These are phyloP conservation scores for Rhinoderma darwinii DNA, from an alignment of 2,113 vertebrate species.

Conservation along the genomic window DNA sequence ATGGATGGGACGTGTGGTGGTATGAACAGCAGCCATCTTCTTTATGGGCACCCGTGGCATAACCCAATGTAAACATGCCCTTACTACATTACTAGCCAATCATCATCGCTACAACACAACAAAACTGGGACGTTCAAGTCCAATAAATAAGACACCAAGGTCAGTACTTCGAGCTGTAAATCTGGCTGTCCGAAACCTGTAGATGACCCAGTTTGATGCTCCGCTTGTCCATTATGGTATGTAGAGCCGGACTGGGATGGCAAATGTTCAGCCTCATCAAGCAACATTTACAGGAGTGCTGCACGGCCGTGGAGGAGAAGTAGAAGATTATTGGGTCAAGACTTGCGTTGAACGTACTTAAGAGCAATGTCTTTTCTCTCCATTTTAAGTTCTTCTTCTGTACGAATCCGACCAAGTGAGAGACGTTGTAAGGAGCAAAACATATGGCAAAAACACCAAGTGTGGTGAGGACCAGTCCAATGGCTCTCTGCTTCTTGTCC, in stretches of 20 bases:
- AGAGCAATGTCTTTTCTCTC: slow-evolving; percentile 74
- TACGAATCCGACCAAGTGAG: slow-evolving; percentile 76
- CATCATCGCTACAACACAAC: background rate
- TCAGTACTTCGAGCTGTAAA: slow-evolving; percentile 25
- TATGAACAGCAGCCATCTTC: background rate
- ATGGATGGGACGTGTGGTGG: background rate
- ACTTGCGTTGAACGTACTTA: slow-evolving; percentile 77
- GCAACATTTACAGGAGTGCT: slow-evolving; percentile 58
- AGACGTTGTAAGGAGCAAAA: slow-evolving; percentile 77
- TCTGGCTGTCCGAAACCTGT: slow-evolving; percentile 3
- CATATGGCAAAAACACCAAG: slow-evolving; percentile 81
- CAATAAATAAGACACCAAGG: background rate
- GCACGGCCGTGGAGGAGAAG: slow-evolving; percentile 69
- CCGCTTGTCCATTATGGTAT: background rate
- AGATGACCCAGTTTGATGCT: background rate
- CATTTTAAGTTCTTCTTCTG: slow-evolving; percentile 65
- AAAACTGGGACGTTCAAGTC: background rate
- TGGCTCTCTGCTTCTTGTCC: slow-evolving; percentile 72
- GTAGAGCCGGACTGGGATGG: background rate
- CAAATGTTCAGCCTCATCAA: slow-evolving; percentile 39
- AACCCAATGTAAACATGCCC: slow-evolving; percentile 8
- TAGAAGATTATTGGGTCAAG: slow-evolving; percentile 77
- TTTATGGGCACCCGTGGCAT: background rate
- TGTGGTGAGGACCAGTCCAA: slow-evolving; percentile 76
- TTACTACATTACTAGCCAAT: background rate